A percentile compares a stretch with the other conserved stretches of the same genome.
These are phyloP conservation scores for Metaphire vulgaris DNA, from an alignment of 1,140 invertebrate genomes.

Conservation along the genomic window DNA sequence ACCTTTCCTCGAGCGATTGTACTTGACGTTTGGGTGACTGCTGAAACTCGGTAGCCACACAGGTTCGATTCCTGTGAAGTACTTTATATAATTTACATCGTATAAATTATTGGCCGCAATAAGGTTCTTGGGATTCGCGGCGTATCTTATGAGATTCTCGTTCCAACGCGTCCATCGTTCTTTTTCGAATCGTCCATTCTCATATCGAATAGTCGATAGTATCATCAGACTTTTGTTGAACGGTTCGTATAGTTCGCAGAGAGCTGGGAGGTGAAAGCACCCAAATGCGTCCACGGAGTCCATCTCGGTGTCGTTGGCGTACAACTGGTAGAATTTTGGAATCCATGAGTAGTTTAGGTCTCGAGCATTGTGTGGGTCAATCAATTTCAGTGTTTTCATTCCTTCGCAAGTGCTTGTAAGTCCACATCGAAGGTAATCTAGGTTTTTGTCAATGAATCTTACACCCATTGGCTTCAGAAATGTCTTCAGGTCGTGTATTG, in stretches of 20 bases:
- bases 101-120: conserved; percentile 3
- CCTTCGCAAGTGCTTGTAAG: no score
- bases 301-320: conserved; percentile 28
- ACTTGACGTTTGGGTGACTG: neutral
- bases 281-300: conserved; percentile 23
- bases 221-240: conserved; percentile 30
- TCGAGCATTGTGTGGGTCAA: no score
- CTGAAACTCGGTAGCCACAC: neutral
- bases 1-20: neutral
- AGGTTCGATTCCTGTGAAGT: neutral
- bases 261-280: conserved; percentile 28
- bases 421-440: no score
- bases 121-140: neutral
- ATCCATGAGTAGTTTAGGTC: no score
- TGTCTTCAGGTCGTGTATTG: conserved; percentile 10
- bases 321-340: conserved; percentile 25
- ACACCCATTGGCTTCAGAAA: no score
- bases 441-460: no score
- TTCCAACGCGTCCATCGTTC: neutral
- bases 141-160: neutral
- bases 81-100: conserved; percentile 5
- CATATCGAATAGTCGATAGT: conserved; percentile 26
- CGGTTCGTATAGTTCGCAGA: conserved; percentile 29
- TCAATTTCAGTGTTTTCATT: no score
- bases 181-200: no score